phyloP scores from a whole-genome alignment of 2,113 vertebrate genomes.

The Saccopteryx bilineata region DNA sequence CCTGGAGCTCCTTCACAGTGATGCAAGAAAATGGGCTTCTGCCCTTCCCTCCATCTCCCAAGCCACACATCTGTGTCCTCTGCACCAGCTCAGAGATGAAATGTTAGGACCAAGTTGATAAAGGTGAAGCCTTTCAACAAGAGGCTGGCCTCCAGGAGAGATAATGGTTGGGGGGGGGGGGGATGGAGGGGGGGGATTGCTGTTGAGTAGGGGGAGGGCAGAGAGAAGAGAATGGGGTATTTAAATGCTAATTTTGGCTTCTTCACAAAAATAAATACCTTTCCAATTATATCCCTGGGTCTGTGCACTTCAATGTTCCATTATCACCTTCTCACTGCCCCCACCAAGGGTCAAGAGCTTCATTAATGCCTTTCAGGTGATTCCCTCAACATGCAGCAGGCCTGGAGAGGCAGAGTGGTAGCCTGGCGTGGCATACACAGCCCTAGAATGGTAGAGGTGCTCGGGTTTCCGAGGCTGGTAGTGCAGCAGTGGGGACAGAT shows the following conservation, averaged over 20 bases:
- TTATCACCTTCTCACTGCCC: neutral
- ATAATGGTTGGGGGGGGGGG: too few species aligned
- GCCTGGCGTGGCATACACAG: neutral
- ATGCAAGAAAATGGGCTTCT: conserved; percentile 23
- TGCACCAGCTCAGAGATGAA: neutral
- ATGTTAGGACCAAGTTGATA: neutral
- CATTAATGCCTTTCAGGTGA: neutral
- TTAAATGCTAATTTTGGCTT: conserved; percentile 23
- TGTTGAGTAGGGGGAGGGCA: neutral
- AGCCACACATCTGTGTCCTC: neutral
- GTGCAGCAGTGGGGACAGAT: neutral
- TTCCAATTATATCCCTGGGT: neutral
- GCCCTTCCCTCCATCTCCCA: neutral
- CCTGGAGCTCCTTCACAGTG: conserved; percentile 78
- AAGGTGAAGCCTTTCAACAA: neutral
- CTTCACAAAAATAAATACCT: conserved; percentile 62
- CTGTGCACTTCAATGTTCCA: neutral
- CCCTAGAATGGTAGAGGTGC: neutral
- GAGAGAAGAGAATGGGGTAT: neutral
- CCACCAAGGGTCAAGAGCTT: neutral
- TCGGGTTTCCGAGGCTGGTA: neutral
- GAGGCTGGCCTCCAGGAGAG: neutral
- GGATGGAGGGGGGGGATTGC: neutral
- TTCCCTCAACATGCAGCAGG: neutral
- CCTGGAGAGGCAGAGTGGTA: neutral